Evolutionary conservation across 1,140 invertebrate genomes (phyloP), one percentile per base, ranked within the genome.

Genomic region (Himalopsyche phryganea): DNA sequence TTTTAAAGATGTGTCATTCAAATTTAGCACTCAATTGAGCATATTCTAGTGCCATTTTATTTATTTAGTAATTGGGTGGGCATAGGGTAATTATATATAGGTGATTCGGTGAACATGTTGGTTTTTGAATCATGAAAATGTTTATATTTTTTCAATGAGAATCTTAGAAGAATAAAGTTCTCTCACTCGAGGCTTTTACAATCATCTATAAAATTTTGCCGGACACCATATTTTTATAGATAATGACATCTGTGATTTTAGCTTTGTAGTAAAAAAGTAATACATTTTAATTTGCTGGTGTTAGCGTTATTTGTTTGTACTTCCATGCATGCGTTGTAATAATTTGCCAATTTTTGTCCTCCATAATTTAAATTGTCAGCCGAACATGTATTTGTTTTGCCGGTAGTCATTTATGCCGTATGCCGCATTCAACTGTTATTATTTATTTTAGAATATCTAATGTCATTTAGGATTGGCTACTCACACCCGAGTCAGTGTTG

Each of bases 161-260:
- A 28, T 28, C 9, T 28, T 28, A 28, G n/a, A n/a, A n/a, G n/a
- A n/a, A n/a, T 28, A 9, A 28, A 28, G 23, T 28, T 9, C 23
- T 5, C 9, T 28, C 9, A 28, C 9, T 28, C 9, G 23, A 28
- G 3, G 9, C 9, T 28, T 28, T 28, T 9, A 28, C 3, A 28
- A 9, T 28, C 23, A 28, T 28, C 9, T 28, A 28, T 28, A 28
- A 28, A 28, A 40, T 40, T 40, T 40, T 40, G 11, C 38, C 11
- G 11, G 38, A 11, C 11, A 35, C 11, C 44, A 54, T 58, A 50
- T 58, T 62, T 63, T 50, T 55, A 58, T 58, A 33, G 42, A 63
- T 63, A 63, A 64, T 58, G 40, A 60, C 58, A 64, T 64, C 62
- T 64, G 58, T 60, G 62, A 64, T 64, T 35, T 45, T 44, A 50